Percentiles rank a stretch among this genome's conserved stretches.
Evolutionary conservation across 2,113 vertebrate species (phyloP).

Genomic region (Colaptes auratus): DNA sequence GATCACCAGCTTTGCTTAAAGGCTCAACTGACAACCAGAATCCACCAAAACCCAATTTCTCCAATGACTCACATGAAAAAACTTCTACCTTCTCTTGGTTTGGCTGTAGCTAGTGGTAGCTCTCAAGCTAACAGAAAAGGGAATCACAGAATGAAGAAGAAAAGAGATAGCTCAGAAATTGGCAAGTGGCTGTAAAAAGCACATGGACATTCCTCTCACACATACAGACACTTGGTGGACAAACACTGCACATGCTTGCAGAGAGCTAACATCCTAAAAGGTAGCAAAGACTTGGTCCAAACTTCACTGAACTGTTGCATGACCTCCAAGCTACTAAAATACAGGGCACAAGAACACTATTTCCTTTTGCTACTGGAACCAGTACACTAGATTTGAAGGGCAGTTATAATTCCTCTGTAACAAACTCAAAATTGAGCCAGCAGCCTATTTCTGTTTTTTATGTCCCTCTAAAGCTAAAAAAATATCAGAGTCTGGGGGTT

Average conservation of each 20-base stretch:
- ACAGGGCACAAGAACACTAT: not conserved
- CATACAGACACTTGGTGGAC: not conserved
- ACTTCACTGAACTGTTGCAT: not conserved
- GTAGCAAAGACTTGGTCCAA: too few species aligned
- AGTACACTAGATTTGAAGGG: not conserved
- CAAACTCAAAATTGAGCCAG: not conserved
- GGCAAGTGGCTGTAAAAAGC: not conserved
- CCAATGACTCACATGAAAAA: not conserved
- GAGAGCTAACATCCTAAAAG: not conserved
- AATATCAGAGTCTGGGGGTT: not conserved
- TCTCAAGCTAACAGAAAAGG: slow-evolving; percentile 1
- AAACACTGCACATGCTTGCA: not conserved
- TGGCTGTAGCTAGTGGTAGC: slow-evolving; percentile 51
- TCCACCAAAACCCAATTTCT: not conserved
- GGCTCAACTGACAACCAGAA: not conserved
- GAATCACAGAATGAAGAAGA: not conserved
- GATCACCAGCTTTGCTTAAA: not conserved
- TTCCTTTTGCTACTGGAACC: not conserved
- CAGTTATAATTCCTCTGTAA: not conserved
- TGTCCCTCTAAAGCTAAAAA: not conserved
- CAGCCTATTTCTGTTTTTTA: not conserved
- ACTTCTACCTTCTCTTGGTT: slow-evolving; percentile 15
- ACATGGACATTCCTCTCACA: not conserved
- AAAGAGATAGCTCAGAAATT: not conserved
- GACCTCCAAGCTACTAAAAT: not conserved